These are phyloP conservation scores for Heteromurus nitidus DNA, from an alignment of 2,888 invertebrate genomes.

Conservation along the genomic window DNA sequence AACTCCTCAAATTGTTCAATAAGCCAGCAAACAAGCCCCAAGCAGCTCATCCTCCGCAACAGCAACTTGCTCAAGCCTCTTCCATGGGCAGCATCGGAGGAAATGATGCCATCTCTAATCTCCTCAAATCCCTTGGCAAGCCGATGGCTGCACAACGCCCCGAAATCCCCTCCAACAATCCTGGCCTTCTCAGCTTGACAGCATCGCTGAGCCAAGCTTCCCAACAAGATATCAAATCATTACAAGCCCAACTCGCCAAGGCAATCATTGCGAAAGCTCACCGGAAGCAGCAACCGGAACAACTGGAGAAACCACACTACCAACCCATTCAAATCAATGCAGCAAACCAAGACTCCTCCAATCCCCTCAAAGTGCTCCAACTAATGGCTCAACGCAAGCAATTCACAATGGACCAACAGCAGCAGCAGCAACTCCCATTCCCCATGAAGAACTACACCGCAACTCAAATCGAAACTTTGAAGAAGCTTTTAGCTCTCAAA, in stretches of 20 bases:
- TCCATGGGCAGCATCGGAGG: slow-evolving; percentile 6
- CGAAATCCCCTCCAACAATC: slow-evolving; percentile 37
- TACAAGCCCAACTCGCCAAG: slow-evolving; percentile 67
- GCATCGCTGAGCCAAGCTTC: slow-evolving; percentile 14
- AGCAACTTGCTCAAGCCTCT: slow-evolving; percentile 27
- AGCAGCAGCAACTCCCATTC: background rate
- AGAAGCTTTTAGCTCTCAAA: slow-evolving; percentile 69
- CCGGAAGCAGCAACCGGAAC: slow-evolving; percentile 24
- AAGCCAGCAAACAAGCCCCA: background rate
- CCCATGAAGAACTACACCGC: slow-evolving; percentile 62
- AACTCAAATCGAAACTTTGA: slow-evolving; percentile 68
- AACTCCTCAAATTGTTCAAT: slow-evolving; percentile 42
- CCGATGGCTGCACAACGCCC: background rate
- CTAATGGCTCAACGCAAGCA: slow-evolving; percentile 39
- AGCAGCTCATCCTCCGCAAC: background rate
- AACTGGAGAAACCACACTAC: slow-evolving; percentile 23
- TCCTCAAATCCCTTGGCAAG: slow-evolving; percentile 18
- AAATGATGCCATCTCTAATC: slow-evolving; percentile 9
- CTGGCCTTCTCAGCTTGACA: slow-evolving; percentile 45
- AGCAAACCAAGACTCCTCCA: slow-evolving; percentile 8
- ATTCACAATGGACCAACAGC: background rate
- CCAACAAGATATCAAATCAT: slow-evolving; percentile 51
- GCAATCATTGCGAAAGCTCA: slow-evolving; percentile 67
- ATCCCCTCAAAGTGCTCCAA: slow-evolving; percentile 41
- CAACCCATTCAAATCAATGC: slow-evolving; percentile 22